Conservation (phyloP, 2,888 invertebrate species). For the Oscheius sp. region DNA sequence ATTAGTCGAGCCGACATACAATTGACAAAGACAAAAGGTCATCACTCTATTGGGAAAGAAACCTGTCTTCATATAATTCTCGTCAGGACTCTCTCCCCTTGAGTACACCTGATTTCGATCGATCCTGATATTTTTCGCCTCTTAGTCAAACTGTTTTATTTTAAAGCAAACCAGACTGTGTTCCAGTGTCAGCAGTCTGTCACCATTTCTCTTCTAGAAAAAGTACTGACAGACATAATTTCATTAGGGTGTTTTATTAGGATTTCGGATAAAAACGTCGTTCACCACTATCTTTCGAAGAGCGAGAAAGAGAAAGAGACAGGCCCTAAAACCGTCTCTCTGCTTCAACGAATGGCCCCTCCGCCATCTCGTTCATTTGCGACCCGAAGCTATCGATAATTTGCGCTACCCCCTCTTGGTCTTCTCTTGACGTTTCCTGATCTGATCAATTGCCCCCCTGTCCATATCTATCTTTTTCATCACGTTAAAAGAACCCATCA, state of each 20-base stretch:
- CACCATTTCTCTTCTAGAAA: neutral
- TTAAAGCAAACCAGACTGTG: constrained; percentile 1
- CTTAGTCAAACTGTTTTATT: constrained; percentile 3
- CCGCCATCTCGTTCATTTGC: constrained; percentile 37
- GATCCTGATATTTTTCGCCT: constrained; percentile 8
- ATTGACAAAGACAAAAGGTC: constrained; percentile 13
- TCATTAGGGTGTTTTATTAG: neutral
- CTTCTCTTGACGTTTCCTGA: constrained; percentile 21
- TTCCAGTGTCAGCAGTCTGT: constrained; percentile 5
- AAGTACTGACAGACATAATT: neutral
- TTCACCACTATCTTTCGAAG: neutral
- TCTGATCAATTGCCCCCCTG: constrained; percentile 26
- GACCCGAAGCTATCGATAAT: constrained; percentile 37
- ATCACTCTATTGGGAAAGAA: constrained; percentile 9
- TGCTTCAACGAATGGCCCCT: constrained; percentile 12
- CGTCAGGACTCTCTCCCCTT: constrained; percentile 2
- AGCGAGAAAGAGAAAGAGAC: neutral
- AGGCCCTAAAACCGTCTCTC: constrained; percentile 24
- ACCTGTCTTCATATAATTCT: constrained; percentile 35
- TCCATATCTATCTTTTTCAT: constrained; percentile 31
- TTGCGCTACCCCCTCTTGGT: constrained; percentile 12
- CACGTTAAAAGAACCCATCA: neutral
- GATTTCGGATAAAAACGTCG: constrained; percentile 12
- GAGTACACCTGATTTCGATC: constrained; percentile 26
- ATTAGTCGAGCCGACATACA: neutral